Evolutionary conservation across 1,140 invertebrate genomes (phyloP).

Genomic region (Nasonia giraulti): DNA sequence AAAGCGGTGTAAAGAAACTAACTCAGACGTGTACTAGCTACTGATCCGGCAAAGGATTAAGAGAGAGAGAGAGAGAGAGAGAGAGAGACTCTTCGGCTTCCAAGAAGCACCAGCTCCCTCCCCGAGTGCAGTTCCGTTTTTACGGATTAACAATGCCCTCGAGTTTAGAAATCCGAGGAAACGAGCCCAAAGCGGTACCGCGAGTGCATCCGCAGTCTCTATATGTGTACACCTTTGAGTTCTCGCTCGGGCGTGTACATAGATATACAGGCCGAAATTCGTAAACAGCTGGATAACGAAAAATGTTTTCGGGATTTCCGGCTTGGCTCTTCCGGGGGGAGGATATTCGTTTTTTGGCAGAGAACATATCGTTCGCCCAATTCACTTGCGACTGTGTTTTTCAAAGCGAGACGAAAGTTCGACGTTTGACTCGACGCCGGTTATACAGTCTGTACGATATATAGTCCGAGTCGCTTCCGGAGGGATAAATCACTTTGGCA

Average conservation of each 20-base stretch:
- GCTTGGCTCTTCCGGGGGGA: background rate
- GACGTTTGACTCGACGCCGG: too few relatives aligned
- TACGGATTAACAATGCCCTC: slow-evolving; percentile 23
- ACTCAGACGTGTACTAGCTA: slow-evolving; percentile 17
- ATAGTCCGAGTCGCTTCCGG: background rate
- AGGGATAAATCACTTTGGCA: background rate
- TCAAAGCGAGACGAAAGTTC: background rate
- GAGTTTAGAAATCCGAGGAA: slow-evolving; percentile 10
- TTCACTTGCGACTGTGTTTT: too few relatives aligned
- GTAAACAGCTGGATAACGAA: background rate
- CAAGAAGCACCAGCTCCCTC: background rate
- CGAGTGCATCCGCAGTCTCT: too few relatives aligned
- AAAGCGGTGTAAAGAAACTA: slow-evolving; percentile 30
- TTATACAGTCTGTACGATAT: too few relatives aligned
- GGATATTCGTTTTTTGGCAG: too few relatives aligned
- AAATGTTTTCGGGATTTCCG: background rate
- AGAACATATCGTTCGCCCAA: background rate
- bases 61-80: slow-evolving; percentile 1
- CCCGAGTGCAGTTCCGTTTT: background rate
- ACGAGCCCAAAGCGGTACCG: background rate
- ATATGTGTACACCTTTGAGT: background rate
- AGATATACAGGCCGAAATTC: background rate
- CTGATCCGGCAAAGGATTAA: slow-evolving; percentile 39
- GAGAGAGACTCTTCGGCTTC: slow-evolving; percentile 19
- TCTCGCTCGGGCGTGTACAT: background rate